Percentiles rank a stretch among this genome's conserved stretches.
These are phyloP conservation scores for Pogonus chalceus DNA, from an alignment of 1,140 invertebrate species.

Conservation along the genomic window DNA sequence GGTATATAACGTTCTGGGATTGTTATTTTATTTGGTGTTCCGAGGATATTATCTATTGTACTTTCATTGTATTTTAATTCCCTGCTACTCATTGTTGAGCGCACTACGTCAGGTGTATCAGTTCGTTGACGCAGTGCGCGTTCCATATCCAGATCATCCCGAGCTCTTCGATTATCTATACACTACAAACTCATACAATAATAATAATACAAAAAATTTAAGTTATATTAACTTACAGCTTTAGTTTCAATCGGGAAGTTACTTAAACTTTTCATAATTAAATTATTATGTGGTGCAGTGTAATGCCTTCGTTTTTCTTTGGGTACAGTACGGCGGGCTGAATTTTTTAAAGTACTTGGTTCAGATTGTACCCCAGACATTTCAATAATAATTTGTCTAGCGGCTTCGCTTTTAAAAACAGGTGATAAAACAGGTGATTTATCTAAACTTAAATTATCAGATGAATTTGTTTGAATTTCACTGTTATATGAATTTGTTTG, in stretches of 20 bases:
- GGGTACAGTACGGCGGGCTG: slow-evolving; percentile 47
- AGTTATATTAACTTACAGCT: slow-evolving; percentile 9
- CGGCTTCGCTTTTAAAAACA: slow-evolving; percentile 75
- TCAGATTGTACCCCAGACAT: slow-evolving; percentile 42
- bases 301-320: slow-evolving; percentile 76
- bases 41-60: slow-evolving; percentile 74
- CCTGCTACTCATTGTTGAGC: slow-evolving; percentile 58
- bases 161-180: slow-evolving; percentile 40
- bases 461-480: slow-evolving; percentile 13
- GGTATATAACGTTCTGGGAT: slow-evolving; percentile 88
- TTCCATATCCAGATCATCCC: slow-evolving; percentile 81
- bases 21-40: slow-evolving; percentile 78
- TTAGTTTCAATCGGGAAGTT: slow-evolving; percentile 21
- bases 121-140: slow-evolving; percentile 57
- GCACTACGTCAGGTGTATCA: slow-evolving; percentile 72
- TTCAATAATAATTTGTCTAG: slow-evolving; percentile 73
- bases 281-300: slow-evolving; percentile 61
- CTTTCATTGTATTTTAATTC: slow-evolving; percentile 59
- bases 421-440: slow-evolving; percentile 39
- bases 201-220: no score
- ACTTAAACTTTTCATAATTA: slow-evolving; percentile 27
- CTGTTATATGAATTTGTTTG: slow-evolving; percentile 15
- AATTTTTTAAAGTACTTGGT: not conserved
- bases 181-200: not conserved
- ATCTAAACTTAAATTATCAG: slow-evolving; percentile 16